Evolutionary conservation across 2,113 vertebrate species (phyloP), one percentile per base, ranked within the genome.

Genomic region (Dendropsophus ebraccatus): DNA sequence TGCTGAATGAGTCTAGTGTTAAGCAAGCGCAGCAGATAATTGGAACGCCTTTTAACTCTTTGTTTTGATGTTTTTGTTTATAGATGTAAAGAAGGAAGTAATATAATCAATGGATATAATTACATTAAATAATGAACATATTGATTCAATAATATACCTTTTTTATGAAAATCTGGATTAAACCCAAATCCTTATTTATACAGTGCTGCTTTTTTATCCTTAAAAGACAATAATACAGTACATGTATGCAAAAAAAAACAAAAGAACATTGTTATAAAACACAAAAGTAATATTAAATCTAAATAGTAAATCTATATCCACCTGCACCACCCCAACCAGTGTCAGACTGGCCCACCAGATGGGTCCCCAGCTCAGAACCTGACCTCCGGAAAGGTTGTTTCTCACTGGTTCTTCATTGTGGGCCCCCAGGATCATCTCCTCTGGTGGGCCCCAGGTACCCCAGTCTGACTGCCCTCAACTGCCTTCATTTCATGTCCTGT

Each of bases 31-130:
- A 75, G 41, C 41, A 75, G 13, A 49, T 75, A 47, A 75, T 75
- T 75, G n/a, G 25, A 76, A 28, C 9, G 25, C 47, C 45, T 76
- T 30, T 49, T 76, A 76, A 76, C 73, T 76, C 14, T 52, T 76
- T 76, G n/a, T 76, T 76, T 52, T 45, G 23, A 74, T 74, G 25
- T 8, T 50, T 50, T 76, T 76, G 13, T 28, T 30, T 49, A 13
- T 10, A 28, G 13, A 16, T 75, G 28, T 50, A 28, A 52, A 52
- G 13, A 28, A 50, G 52, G 1, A 0, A 8, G 25, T 76, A 37
- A 70, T 69, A 69, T 25, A 47, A 74, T 47, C 37, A 49, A 47
- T 47, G 41, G 5, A 47, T n/a, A 35, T 73, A 45, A 49, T 47
- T 74, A 7, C 12, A 25, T 74, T 28, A 74, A 74, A 16, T 45